Base-by-base conservation (phyloP, 1,140 invertebrate species). In the Leptestheria dahalacensis region DNA sequence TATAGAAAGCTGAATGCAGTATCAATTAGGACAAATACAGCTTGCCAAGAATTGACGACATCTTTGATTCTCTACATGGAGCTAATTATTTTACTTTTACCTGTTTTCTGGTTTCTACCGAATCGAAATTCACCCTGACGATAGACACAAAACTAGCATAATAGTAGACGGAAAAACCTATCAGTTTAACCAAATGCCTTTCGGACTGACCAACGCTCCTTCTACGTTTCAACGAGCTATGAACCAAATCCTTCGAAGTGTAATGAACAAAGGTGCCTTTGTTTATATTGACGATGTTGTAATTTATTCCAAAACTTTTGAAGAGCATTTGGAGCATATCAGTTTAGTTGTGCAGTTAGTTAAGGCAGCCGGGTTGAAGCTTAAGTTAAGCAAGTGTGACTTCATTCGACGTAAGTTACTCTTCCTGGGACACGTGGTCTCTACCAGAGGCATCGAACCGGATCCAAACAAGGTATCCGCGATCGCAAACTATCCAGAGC, bases 281-380 rank as follows among this genome's bases (percentile, higher is more conserved):
- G 65, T 69, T 0, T 80, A 76, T 62, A 54, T 80, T 0, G 78
- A 80, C 62, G 78, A 80, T 63, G 71, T 82, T 28, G 65, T 79
- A 2, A 64, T 79, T 3, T 73, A 66, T 48, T 72, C 68, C 0
- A 61, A 55, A 24, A 55, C 20, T 12, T 54, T 60, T 21, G 61
- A 67, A 11, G 61, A 71, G 60, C 71, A 73, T 57, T 24, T 57
- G 0, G 0, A 59, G 2, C 68, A 71, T 26, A 3, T 65, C 12
- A 21, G 53, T 10, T 53, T 24, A 20, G 57, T 65, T 26, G 26
- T 65, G 9, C 24, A 23, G 9, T 41, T 56, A 28, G 28, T 62
- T 1, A 3, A 33, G 15, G 23, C 66, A n/a, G 61, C 64, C 18
- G 29, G 55, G 1, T 24, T 69, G 20, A 68, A 63, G 63, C 29